Percentiles rank a stretch among this genome's conserved stretches.
phyloP scores from a whole-genome alignment of 2,888 invertebrate genomes.

The Orthonychiurus folsomi region DNA sequence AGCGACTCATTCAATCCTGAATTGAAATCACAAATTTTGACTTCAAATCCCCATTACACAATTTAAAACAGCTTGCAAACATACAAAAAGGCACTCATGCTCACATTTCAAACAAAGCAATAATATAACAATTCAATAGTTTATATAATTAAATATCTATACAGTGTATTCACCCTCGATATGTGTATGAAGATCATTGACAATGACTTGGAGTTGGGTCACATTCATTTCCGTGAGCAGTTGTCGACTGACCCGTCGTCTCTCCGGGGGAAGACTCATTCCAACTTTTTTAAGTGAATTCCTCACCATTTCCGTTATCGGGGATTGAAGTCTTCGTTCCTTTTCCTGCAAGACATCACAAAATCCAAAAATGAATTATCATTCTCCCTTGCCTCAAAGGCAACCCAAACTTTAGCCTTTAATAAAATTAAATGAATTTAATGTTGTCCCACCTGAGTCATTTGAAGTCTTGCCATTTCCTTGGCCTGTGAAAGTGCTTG shows the following conservation, averaged over 20 bases:
- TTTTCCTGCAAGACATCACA: slow-evolving; percentile 22
- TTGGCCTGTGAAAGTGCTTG: slow-evolving; percentile 82
- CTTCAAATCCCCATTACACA: slow-evolving; percentile 27
- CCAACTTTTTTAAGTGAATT: slow-evolving; percentile 63
- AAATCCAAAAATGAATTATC: slow-evolving; percentile 2
- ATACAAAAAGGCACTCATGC: neutral
- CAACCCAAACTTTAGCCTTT: no score
- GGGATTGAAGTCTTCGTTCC: slow-evolving; percentile 43
- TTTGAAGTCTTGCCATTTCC: slow-evolving; percentile 83
- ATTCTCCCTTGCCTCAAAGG: no score
- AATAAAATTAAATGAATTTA: neutral
- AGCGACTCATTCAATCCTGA: slow-evolving; percentile 74
- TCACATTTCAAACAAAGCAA: neutral
- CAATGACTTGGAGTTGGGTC: slow-evolving; percentile 85
- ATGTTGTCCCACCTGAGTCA: slow-evolving; percentile 48
- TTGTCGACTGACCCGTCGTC: slow-evolving; percentile 71
- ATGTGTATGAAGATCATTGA: slow-evolving; percentile 87
- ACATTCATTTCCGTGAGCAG: slow-evolving; percentile 87
- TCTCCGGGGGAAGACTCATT: slow-evolving; percentile 70
- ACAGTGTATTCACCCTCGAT: slow-evolving; percentile 57
- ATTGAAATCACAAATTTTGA: slow-evolving; percentile 44
- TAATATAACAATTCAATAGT: neutral
- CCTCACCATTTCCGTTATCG: slow-evolving; percentile 77
- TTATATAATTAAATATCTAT: neutral
- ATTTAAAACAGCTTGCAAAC: neutral